Evolutionary conservation across 2,797 vertebrate genomes (phyloP).

Genomic region (Cuniculus paca): DNA sequence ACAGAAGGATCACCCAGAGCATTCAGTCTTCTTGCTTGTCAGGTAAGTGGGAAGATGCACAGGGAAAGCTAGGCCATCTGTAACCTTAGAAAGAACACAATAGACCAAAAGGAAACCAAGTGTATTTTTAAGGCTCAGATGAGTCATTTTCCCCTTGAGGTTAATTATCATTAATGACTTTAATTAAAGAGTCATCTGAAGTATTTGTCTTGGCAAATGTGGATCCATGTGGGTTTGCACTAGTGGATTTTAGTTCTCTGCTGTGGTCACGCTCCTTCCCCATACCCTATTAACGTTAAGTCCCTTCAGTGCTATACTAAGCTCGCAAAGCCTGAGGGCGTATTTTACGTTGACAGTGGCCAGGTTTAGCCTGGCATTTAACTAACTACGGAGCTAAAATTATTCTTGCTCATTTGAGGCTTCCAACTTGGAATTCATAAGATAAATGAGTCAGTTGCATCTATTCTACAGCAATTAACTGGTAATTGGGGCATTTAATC

Average conservation of each 20-base stretch:
- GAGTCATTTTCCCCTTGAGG: slow-evolving; percentile 81
- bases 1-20: neutral
- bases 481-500: slow-evolving; percentile 81
- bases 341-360: slow-evolving; percentile 32
- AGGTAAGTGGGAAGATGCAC: neutral
- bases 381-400: slow-evolving; percentile 63
- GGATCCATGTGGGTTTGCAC: slow-evolving; percentile 65
- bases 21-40: neutral
- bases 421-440: slow-evolving; percentile 73
- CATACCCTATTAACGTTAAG: slow-evolving; percentile 41
- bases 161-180: slow-evolving; percentile 85
- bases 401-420: slow-evolving; percentile 71
- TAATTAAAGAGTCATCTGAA: slow-evolving; percentile 85
- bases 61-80: neutral
- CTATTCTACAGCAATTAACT: slow-evolving; percentile 79
- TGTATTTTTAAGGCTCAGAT: slow-evolving; percentile 79
- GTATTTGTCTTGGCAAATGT: slow-evolving; percentile 86
- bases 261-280: slow-evolving; percentile 14
- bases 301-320: slow-evolving; percentile 45
- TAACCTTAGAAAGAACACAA: slow-evolving; percentile 60
- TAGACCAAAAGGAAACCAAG: slow-evolving; percentile 68
- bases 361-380: slow-evolving; percentile 67
- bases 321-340: neutral
- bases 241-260: slow-evolving; percentile 13
- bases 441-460: slow-evolving; percentile 77